A percentile compares a stretch with the other conserved stretches of the same genome.
These are phyloP conservation scores for Glyphotaelius pellucidus DNA, from an alignment of 2,888 invertebrate species.

Conservation along the genomic window DNA sequence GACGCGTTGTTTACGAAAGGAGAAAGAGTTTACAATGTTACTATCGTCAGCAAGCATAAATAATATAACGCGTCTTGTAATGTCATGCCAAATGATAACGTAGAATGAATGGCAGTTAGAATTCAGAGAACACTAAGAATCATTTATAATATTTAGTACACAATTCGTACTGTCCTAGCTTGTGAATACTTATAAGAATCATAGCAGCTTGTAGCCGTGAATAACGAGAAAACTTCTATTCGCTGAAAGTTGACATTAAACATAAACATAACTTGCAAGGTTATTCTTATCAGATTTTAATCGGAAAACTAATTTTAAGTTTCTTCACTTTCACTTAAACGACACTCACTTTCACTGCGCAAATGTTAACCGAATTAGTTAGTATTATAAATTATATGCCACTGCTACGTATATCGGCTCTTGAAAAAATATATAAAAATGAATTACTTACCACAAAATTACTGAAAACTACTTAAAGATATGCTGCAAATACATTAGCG, in stretches of 20 bases:
- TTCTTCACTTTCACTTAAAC: neutral
- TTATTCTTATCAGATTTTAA: neutral
- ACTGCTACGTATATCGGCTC: too few species aligned
- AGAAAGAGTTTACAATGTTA: neutral
- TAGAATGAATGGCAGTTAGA: neutral
- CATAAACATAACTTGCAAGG: neutral
- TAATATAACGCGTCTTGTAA: neutral
- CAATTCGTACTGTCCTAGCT: neutral
- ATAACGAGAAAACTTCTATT: neutral
- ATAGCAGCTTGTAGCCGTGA: neutral
- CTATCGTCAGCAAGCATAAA: neutral
- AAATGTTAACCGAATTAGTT: neutral
- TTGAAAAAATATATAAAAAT: too few species aligned
- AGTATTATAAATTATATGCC: neutral
- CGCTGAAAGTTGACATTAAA: neutral
- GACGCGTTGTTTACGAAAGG: neutral
- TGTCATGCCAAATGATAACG: neutral
- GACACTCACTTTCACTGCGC: too few species aligned
- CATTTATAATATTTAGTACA: neutral
- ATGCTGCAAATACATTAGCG: too few species aligned
- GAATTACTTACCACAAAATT: neutral
- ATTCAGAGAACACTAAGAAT: neutral
- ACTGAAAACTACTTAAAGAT: too few species aligned
- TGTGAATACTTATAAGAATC: neutral
- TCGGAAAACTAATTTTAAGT: neutral